phyloP scores from a whole-genome alignment of 30 jellyfish, hydroid and myxozoan species.

The Pelagia noctiluca region DNA sequence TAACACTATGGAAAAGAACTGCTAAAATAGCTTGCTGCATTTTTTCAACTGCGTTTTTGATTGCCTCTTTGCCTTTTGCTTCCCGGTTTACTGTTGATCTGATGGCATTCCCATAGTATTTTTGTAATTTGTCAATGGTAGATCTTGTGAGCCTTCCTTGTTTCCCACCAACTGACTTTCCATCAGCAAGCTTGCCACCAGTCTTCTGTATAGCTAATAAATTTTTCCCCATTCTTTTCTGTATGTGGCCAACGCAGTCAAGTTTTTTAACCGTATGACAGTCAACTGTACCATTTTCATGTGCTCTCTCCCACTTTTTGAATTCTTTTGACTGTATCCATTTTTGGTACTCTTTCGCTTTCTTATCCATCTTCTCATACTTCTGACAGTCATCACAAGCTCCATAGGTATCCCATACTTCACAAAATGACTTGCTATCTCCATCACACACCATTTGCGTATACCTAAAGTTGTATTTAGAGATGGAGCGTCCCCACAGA shows the following conservation, averaged over 20 bases:
- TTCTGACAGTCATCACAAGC: neutral
- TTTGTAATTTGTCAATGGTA: conserved; percentile 5
- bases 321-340: neutral
- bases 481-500: neutral
- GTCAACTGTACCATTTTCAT: neutral
- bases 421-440: conserved; percentile 6
- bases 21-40: conserved; percentile 11
- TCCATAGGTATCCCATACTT: neutral
- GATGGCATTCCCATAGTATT: conserved; percentile 19
- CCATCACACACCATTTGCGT: conserved; percentile 10
- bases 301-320: conserved; percentile 1
- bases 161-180: conserved; percentile 11
- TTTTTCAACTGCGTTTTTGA: neutral
- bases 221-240: conserved; percentile 17
- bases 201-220: neutral
- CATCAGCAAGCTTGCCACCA: conserved; percentile 6
- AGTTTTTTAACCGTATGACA: neutral
- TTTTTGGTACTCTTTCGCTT: neutral
- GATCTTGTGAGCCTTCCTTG: neutral
- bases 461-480: neutral
- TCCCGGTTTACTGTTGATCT: conserved; percentile 2
- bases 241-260: conserved; percentile 5
- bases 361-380: conserved; percentile 10
- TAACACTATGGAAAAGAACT: neutral
- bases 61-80: neutral